phyloP scores from a whole-genome alignment of 2,113 vertebrate genomes.

The Pteruthius melanotis region DNA sequence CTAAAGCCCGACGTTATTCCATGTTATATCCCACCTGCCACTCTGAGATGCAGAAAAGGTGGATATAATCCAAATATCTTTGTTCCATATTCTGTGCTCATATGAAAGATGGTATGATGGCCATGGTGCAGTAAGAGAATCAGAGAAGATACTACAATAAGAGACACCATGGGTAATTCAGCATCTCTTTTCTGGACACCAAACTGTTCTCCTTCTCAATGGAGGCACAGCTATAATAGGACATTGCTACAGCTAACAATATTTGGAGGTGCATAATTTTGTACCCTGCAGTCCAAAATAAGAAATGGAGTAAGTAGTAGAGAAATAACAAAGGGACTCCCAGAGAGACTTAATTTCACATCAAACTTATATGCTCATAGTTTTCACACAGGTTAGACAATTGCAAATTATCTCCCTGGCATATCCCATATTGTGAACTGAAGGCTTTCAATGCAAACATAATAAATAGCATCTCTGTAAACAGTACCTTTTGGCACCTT shows the following conservation, averaged over 20 bases:
- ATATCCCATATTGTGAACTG: neutral
- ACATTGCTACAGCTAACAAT: neutral
- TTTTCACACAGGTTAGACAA: neutral
- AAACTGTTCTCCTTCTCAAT: neutral
- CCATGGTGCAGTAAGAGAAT: neutral
- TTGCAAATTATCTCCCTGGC: neutral
- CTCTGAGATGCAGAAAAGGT: neutral
- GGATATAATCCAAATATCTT: neutral
- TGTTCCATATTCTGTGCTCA: neutral
- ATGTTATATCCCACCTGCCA: neutral
- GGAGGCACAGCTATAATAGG: neutral
- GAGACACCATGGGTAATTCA: neutral
- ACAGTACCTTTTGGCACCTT: neutral
- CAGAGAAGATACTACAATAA: neutral
- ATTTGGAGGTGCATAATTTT: neutral
- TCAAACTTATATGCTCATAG: neutral
- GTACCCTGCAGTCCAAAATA: neutral
- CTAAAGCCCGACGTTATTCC: neutral
- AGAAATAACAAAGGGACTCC: neutral
- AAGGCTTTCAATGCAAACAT: neutral
- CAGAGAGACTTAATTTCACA: neutral
- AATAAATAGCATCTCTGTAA: neutral
- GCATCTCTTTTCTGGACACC: neutral
- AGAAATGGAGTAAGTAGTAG: neutral
- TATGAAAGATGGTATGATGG: neutral